phyloP scores from a whole-genome alignment of 2,113 vertebrate species.

The Phrynocephalus versicolor region DNA sequence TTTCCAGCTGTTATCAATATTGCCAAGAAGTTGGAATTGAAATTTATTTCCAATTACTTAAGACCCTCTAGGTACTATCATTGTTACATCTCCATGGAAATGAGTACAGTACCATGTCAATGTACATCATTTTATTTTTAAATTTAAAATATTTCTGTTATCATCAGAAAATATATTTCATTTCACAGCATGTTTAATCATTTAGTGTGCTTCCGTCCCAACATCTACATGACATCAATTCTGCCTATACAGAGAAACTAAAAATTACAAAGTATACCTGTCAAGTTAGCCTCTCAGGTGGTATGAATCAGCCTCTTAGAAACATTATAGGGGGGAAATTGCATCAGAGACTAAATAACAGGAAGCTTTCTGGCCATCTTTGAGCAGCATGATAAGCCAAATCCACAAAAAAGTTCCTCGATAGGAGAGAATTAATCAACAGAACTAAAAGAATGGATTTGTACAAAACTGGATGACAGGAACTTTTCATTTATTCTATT shows the following conservation, averaged over 20 bases:
- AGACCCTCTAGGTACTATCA: not conserved
- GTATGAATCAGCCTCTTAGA: not conserved
- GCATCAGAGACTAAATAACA: not conserved
- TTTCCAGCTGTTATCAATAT: not conserved
- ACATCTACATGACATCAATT: not conserved
- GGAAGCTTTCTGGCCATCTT: not conserved
- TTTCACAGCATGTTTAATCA: not conserved
- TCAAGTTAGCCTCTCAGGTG: not conserved
- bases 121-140: not conserved
- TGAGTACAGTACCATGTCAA: not conserved
- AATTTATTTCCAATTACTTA: conserved; percentile 12
- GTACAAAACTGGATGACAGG: not conserved
- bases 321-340: not conserved
- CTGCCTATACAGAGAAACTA: not conserved
- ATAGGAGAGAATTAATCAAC: not conserved
- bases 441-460: not conserved
- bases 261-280: not conserved
- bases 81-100: not conserved
- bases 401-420: not conserved
- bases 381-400: not conserved
- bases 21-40: not conserved
- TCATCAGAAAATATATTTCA: not conserved
- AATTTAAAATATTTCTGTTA: not conserved
- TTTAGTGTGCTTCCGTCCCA: not conserved
- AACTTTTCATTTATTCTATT: not conserved